phyloP scores from a whole-genome alignment of 2,888 invertebrate genomes.

The Lasiommata megera region DNA sequence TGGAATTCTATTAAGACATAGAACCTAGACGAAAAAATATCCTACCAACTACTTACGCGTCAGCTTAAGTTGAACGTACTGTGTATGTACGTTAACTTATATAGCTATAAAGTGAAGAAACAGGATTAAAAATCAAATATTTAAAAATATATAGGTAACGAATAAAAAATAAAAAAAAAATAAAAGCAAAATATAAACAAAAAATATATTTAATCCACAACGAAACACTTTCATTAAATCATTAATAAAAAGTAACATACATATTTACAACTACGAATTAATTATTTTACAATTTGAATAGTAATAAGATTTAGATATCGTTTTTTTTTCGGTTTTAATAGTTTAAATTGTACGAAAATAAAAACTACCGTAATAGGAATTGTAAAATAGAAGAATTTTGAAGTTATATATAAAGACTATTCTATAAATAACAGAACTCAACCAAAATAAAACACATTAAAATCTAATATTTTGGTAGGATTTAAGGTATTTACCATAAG shows the following conservation, averaged over 20 bases:
- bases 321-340: background rate
- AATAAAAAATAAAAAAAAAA: slow-evolving; percentile 26
- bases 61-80: no score
- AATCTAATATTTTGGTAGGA: background rate
- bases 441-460: background rate
- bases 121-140: no score
- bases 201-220: slow-evolving; percentile 38
- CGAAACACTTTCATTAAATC: slow-evolving; percentile 52
- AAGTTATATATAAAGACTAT: no score
- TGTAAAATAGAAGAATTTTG: no score
- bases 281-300: slow-evolving; percentile 14
- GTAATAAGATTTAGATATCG: background rate
- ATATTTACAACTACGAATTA: slow-evolving; percentile 46
- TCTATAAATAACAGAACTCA: no score
- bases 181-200: slow-evolving; percentile 47
- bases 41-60: no score
- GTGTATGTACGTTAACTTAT: no score
- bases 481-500: background rate
- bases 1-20: no score
- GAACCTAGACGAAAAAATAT: no score
- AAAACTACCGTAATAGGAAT: background rate
- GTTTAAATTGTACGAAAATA: background rate
- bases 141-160: no score
- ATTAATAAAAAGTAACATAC: slow-evolving; percentile 42
- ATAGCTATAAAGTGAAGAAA: no score